phyloP scores from a whole-genome alignment of 2,888 invertebrate species.

The Venusia cambrica region DNA sequence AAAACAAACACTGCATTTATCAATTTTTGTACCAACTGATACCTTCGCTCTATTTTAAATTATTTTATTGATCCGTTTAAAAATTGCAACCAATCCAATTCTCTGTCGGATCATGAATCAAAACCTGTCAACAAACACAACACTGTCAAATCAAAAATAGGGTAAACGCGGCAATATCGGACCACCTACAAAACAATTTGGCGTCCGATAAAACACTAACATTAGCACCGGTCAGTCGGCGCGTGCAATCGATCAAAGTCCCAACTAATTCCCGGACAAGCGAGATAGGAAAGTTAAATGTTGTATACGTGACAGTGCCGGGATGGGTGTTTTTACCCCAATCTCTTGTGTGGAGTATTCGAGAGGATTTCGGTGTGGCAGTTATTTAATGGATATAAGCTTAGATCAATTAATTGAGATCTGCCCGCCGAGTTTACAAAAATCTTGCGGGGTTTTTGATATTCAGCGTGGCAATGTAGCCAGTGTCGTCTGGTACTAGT shows the following conservation, averaged over 20 bases:
- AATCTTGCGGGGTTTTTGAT: no score
- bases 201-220: constrained; percentile 24
- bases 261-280: constrained; percentile 33
- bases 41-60: no score
- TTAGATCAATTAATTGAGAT: no score
- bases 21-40: no score
- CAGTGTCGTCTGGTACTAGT: no score
- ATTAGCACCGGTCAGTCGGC: constrained; percentile 16
- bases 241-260: constrained; percentile 36
- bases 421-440: no score
- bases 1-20: no score
- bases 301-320: constrained; percentile 34
- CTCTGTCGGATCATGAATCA: no score
- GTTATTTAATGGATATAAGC: no score
- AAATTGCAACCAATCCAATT: no score
- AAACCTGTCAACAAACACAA: constrained; percentile 15
- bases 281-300: constrained; percentile 37
- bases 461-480: no score
- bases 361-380: constrained; percentile 26
- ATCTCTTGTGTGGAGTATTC: constrained; percentile 31
- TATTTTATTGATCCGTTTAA: no score
- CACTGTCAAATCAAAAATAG: constrained; percentile 9
- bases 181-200: constrained; percentile 28
- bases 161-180: constrained; percentile 20
- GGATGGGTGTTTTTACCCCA: constrained; percentile 36